Evolutionary conservation across 2,888 invertebrate species (phyloP).

Genomic region (Drosophila multiciliata): DNA sequence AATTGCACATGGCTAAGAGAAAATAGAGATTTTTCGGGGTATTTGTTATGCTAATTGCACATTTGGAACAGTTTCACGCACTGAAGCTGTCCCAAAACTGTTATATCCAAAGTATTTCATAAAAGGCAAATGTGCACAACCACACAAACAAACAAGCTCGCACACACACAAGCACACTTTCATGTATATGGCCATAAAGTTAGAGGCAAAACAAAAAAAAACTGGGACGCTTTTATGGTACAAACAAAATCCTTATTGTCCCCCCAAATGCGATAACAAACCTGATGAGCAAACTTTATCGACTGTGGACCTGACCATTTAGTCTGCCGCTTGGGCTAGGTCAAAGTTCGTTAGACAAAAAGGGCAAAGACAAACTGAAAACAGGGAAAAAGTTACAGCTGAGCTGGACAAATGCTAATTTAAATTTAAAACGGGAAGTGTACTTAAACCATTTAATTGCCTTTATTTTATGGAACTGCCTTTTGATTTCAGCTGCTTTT

Average conservation of each 20-base stretch:
- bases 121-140: constrained; percentile 41
- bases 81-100: constrained; percentile 45
- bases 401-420: constrained; percentile 33
- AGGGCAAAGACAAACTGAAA: constrained; percentile 20
- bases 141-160: not conserved
- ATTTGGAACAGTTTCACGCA: constrained; percentile 24
- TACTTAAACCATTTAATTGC: constrained; percentile 19
- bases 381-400: constrained; percentile 22
- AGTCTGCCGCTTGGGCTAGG: constrained; percentile 34
- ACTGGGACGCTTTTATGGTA: constrained; percentile 36
- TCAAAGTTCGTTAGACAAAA: constrained; percentile 37
- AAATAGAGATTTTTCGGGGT: constrained; percentile 1
- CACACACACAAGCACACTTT: not conserved
- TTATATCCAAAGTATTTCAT: constrained; percentile 48
- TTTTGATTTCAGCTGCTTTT: constrained; percentile 24
- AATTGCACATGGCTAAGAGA: constrained; percentile 8
- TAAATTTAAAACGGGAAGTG: constrained; percentile 15
- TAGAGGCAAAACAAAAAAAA: constrained; percentile 46
- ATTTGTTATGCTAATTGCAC: constrained; percentile 43
- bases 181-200: constrained; percentile 40
- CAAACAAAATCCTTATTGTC: constrained; percentile 47
- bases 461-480: constrained; percentile 47
- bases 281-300: constrained; percentile 24
- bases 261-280: constrained; percentile 12
- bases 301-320: constrained; percentile 1